phyloP scores from a whole-genome alignment of 1,140 invertebrate genomes.

The Caerostris darwini region DNA sequence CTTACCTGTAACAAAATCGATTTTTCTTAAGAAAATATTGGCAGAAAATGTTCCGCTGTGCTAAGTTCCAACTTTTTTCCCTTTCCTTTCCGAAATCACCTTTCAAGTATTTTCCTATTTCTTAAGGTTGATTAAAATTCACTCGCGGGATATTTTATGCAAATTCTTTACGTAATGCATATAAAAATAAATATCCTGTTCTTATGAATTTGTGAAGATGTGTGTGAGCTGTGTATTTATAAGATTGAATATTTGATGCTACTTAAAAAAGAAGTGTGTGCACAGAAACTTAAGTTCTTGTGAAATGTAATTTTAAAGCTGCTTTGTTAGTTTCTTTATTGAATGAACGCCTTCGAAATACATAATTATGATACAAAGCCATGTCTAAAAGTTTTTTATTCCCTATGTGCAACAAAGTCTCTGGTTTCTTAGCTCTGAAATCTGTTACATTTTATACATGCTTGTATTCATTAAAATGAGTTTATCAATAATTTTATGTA shows the following conservation, averaged over 20 bases:
- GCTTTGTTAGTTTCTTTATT: not conserved
- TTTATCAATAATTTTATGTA: too few species aligned
- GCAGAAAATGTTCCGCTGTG: not conserved
- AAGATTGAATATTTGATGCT: not conserved
- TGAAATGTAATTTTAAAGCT: too few species aligned
- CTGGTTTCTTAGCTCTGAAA: not conserved
- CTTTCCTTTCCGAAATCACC: not conserved
- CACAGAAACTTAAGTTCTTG: not conserved
- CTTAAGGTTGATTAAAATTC: not conserved
- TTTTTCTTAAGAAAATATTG: constrained; percentile 48
- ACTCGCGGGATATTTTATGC: not conserved
- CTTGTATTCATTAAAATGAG: not conserved
- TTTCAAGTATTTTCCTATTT: not conserved
- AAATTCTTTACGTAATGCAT: not conserved
- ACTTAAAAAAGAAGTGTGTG: not conserved
- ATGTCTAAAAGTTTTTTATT: not conserved
- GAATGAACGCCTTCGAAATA: not conserved
- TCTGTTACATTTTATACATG: not conserved
- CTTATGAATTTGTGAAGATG: not conserved
- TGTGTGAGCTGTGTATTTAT: not conserved
- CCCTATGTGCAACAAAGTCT: not conserved
- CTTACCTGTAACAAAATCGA: constrained; percentile 20
- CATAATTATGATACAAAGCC: not conserved
- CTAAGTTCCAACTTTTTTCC: not conserved
- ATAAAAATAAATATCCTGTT: not conserved